Conservation (phyloP, 1,140 invertebrate genomes). For the Onthophagus taurus region DNA sequence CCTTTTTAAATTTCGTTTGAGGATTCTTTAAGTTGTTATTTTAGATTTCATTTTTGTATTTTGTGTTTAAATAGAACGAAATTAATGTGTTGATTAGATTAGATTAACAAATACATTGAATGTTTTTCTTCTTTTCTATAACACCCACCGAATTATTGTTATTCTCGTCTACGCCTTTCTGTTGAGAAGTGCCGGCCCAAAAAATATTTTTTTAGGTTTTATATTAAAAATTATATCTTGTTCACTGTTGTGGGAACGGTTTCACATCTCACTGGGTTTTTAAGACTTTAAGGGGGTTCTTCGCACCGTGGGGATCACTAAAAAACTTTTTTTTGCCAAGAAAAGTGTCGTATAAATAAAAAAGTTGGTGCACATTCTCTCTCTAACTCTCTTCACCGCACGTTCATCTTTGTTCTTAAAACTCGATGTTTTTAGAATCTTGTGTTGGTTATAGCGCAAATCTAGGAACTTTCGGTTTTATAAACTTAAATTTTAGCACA, state of each 20-base stretch:
- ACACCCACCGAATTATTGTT: no score
- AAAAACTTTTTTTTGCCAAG: neutral
- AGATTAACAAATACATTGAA: neutral
- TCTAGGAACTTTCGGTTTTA: no score
- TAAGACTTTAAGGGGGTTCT: no score
- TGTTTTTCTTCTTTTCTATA: no score
- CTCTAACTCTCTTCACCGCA: neutral
- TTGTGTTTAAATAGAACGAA: neutral
- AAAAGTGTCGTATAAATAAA: neutral
- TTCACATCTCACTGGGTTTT: no score
- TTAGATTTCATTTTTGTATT: neutral
- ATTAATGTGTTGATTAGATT: neutral
- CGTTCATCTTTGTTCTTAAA: neutral
- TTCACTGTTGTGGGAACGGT: no score
- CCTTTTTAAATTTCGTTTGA: neutral
- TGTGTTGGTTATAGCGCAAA: neutral
- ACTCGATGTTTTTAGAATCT: neutral
- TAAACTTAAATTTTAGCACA: no score
- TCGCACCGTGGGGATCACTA: no score
- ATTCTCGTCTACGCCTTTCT: no score
- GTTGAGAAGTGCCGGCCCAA: no score
- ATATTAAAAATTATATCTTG: neutral
- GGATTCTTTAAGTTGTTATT: neutral
- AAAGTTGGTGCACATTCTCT: neutral
- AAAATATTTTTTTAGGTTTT: neutral